Base-by-base conservation (phyloP, 2,113 vertebrate genomes). In the Glareola pratincola region DNA sequence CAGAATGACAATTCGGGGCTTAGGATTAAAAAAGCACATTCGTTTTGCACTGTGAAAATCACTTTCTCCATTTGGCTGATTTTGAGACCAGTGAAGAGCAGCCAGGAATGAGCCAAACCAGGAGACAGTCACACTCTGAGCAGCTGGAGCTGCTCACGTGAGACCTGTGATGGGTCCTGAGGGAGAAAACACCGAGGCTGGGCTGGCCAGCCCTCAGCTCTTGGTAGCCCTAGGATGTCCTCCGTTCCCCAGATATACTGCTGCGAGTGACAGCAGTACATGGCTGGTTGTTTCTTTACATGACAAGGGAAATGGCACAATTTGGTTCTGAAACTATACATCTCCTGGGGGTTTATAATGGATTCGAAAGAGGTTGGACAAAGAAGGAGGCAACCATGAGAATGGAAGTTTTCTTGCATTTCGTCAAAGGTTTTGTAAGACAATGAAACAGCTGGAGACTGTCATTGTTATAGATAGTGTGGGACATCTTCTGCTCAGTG, bases 131-230 rank as follows among this genome's bases (percentile, higher is more conserved):
- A 11, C 3, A 3, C 54, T 84, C 21, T 80, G 72, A 83, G 63
- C 53, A 84, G 36, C 66, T 90, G 53, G 30, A 91, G 41, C 26
- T 10, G 8, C 54, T 91, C 34, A 4, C 7, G 0, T 60, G 81
- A 51, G 59, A 39, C 30, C 0, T 0, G 39, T 2, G 2, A 6
- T 48, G 64, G 20, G 26, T 60, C 48, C 37, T 0, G 0, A 57
- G 34, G 45, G n/a, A 17, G n/a, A 20, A 73, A 34, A 30, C 22
- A 8, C 53, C 15, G 3, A 23, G 53, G 45, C 54, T 13, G 3
- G 54, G 34, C 68, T 56, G 56, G 54, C 37, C 78, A 83, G 15
- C n/a, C n/a, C 66, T 45, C 63, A 66, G 72, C 8, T 74, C 50
- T 81, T 4, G 2, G 36, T 39, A 57, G 24, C 34, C 24, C 72